phyloP scores from a whole-genome alignment of 1,140 invertebrate genomes.

The Ladona fulva region DNA sequence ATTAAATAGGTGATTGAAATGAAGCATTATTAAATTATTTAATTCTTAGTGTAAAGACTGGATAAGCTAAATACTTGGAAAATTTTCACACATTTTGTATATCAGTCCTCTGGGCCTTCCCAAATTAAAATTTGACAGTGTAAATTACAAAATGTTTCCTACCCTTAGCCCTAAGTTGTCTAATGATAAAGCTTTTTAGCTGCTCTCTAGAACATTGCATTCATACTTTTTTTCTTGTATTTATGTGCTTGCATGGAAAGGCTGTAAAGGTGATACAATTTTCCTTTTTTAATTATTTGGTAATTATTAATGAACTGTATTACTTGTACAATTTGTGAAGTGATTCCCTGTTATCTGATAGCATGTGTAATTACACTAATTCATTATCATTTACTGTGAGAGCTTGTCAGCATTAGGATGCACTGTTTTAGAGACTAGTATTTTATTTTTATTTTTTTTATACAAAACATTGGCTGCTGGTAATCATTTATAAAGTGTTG shows the following conservation, averaged over 20 bases:
- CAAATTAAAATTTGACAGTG: background rate
- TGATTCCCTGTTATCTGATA: background rate
- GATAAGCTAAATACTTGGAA: background rate
- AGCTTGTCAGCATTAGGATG: constrained; percentile 1
- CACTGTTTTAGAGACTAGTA: constrained; percentile 3
- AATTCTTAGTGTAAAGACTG: background rate
- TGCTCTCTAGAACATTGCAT: constrained; percentile 14
- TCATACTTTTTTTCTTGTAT: constrained; percentile 25
- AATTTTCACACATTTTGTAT: background rate
- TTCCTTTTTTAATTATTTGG: constrained; percentile 19
- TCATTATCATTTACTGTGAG: background rate
- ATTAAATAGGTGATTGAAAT: background rate
- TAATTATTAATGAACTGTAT: constrained; percentile 1
- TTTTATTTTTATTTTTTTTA: background rate
- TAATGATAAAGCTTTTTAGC: constrained; percentile 15
- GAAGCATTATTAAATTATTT: background rate
- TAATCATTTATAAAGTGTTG: background rate
- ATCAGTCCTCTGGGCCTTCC: background rate
- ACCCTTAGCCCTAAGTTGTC: background rate
- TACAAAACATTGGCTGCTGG: background rate
- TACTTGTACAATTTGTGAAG: constrained; percentile 1
- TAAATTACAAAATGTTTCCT: background rate
- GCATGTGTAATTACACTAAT: background rate
- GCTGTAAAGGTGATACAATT: constrained; percentile 31
- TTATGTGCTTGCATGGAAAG: constrained; percentile 31